Conservation (phyloP, 1,140 invertebrate species). For the Arion vulgaris region DNA sequence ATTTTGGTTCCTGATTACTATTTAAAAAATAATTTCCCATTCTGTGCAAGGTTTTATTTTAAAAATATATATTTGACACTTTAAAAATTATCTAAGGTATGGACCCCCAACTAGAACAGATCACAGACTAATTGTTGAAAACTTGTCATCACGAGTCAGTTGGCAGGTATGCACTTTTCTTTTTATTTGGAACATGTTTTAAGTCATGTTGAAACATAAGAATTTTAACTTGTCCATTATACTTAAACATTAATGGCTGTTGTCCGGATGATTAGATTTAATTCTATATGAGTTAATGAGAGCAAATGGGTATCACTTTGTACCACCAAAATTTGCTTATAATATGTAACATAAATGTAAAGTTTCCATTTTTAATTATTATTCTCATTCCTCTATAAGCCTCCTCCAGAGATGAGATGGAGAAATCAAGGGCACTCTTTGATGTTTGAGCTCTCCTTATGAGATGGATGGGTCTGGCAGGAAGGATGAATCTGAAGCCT, state of each 20-base stretch:
- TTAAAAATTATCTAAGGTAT: too few relatives aligned
- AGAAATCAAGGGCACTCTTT: constrained; percentile 34
- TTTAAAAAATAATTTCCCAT: too few relatives aligned
- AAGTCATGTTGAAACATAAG: too few relatives aligned
- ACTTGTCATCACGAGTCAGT: constrained; percentile 96
- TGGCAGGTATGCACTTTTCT: constrained; percentile 91
- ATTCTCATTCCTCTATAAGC: constrained; percentile 43
- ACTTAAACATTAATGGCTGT: too few relatives aligned
- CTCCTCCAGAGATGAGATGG: constrained; percentile 29
- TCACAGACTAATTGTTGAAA: constrained; percentile 96
- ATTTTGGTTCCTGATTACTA: constrained; percentile 6
- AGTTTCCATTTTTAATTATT: constrained; percentile 24
- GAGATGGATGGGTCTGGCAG: constrained; percentile 30
- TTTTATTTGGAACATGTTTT: too few relatives aligned
- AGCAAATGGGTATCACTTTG: background rate
- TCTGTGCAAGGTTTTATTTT: too few relatives aligned
- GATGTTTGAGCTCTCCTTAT: constrained; percentile 37
- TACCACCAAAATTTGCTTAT: background rate
- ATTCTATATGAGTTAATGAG: background rate
- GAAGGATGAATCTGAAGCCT: constrained; percentile 27
- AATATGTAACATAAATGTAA: background rate
- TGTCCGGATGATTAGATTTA: too few relatives aligned
- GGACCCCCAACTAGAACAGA: constrained; percentile 97
- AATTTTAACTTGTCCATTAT: too few relatives aligned
- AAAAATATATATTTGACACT: too few relatives aligned